Percentiles rank a stretch among this genome's conserved stretches.
Conservation (phyloP, 2,113 vertebrate species). For the Bubo blakistoni region DNA sequence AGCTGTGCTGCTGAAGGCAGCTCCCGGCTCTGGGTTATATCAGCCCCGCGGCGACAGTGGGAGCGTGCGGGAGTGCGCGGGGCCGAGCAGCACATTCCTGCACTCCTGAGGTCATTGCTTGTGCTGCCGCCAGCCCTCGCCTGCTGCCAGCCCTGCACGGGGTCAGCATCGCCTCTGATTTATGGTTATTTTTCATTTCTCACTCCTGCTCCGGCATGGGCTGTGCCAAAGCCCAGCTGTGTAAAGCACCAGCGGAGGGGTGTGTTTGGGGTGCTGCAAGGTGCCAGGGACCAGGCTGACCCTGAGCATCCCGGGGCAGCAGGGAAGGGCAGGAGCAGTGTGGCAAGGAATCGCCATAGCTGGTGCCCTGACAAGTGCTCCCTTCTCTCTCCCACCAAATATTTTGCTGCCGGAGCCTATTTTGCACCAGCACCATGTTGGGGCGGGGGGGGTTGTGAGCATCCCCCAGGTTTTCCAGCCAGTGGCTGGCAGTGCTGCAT, state of each 20-base stretch:
- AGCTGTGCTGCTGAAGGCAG: not conserved
- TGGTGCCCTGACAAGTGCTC: not conserved
- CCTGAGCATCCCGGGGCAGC: not conserved
- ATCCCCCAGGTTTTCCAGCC: not conserved
- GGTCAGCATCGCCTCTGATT: not conserved
- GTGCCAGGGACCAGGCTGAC: not conserved
- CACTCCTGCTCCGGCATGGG: not conserved
- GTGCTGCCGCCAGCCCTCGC: not conserved
- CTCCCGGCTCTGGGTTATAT: conserved; percentile 7
- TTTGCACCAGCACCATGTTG: not conserved
- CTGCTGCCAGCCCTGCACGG: conserved; percentile 19
- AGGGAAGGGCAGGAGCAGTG: not conserved
- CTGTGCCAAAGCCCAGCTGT: not conserved
- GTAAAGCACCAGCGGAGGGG: not conserved
- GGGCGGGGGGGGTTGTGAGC: not conserved
- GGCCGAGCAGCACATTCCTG: conserved; percentile 45
- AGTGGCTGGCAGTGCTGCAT: not conserved
- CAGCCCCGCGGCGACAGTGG: not conserved
- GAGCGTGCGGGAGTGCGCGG: not conserved
- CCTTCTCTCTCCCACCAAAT: not conserved
- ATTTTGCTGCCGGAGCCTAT: not conserved
- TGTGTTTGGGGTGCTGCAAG: not conserved
- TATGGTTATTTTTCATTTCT: not conserved
- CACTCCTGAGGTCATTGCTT: conserved; percentile 14
- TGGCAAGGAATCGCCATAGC: not conserved